Conservation (phyloP, 2,888 invertebrate species). For the Sinodicranocentrus sp. region DNA sequence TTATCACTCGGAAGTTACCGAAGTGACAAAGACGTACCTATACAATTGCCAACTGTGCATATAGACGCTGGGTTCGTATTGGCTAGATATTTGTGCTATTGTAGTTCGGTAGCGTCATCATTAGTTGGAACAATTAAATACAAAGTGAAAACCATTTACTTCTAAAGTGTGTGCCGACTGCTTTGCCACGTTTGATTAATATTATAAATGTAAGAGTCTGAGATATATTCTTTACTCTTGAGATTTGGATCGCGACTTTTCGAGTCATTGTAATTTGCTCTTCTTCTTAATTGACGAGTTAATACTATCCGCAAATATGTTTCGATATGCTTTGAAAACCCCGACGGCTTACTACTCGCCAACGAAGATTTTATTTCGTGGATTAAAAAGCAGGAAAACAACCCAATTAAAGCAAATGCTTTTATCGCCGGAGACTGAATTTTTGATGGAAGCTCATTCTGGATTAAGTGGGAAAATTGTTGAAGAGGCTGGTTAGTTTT, state of each 20-base stretch:
- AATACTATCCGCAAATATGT: conserved; percentile 33
- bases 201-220: not conserved
- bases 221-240: no score
- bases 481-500: conserved; percentile 78
- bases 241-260: no score
- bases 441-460: conserved; percentile 80
- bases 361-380: not conserved
- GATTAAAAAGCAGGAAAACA: conserved; percentile 75
- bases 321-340: conserved; percentile 10
- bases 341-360: not conserved
- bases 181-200: not conserved
- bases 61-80: no score
- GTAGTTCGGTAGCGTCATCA: no score
- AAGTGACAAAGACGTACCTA: conserved; percentile 22
- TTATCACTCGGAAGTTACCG: conserved; percentile 12
- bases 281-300: no score
- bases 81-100: no score
- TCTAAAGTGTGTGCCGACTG: not conserved
- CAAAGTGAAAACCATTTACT: not conserved
- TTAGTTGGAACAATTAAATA: no score
- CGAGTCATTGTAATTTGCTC: no score
- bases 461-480: conserved; percentile 79
- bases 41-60: no score
- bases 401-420: conserved; percentile 78
- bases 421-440: conserved; percentile 78